Percentiles rank a stretch among this genome's conserved stretches.
Conservation (phyloP, 2,113 vertebrate species). For the Myotis yumanensis region DNA sequence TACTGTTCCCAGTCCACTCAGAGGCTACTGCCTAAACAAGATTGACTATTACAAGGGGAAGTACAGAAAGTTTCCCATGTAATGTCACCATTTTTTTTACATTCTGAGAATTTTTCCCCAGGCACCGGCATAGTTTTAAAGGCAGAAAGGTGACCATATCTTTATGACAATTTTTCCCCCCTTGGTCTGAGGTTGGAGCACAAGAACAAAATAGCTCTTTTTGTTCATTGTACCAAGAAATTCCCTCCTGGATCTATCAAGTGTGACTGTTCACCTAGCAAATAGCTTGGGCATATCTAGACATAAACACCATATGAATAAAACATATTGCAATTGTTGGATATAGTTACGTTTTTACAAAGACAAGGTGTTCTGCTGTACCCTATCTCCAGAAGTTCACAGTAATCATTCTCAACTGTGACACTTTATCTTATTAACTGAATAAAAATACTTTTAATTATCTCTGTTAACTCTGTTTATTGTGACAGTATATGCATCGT, state of each 20-base stretch:
- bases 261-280: conserved; percentile 81
- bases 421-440: conserved; percentile 69
- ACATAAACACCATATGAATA: conserved; percentile 81
- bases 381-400: conserved; percentile 61
- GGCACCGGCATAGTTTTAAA: conserved; percentile 65
- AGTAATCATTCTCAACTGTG: conserved; percentile 58
- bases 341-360: conserved; percentile 68
- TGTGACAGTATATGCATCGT: conserved; percentile 66
- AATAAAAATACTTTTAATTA: conserved; percentile 77
- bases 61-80: conserved; percentile 69
- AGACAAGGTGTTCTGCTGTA: conserved; percentile 72
- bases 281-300: conserved; percentile 80
- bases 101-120: conserved; percentile 70
- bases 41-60: conserved; percentile 82
- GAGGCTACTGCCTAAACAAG: conserved; percentile 82
- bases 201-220: conserved; percentile 77
- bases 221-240: conserved; percentile 77
- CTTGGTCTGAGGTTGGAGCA: conserved; percentile 68
- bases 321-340: conserved; percentile 78
- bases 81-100: conserved; percentile 67
- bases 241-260: conserved; percentile 79
- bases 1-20: conserved; percentile 49
- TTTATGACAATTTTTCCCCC: conserved; percentile 71
- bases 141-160: conserved; percentile 73
- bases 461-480: conserved; percentile 63